A percentile compares a stretch with the other conserved stretches of the same genome.
Evolutionary conservation across 2,113 vertebrate genomes (phyloP).

Genomic region (cat (Felis catus)): F.catus_Fca126_mat1.0 CM031417.1:92240001-92240500

Average conservation of each 20-base stretch:
- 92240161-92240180: not conserved
- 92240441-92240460: not conserved
- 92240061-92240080: not conserved
- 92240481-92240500: not conserved
- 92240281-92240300: too few relatives aligned
- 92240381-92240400: too few relatives aligned
- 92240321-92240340: too few relatives aligned
- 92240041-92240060: not conserved
- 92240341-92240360: too few relatives aligned
- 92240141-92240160: not conserved
- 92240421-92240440: too few relatives aligned
- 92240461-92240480: not conserved
- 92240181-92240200: not conserved
- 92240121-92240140: not conserved
- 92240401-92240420: too few relatives aligned
- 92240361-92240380: too few relatives aligned
- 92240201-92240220: too few relatives aligned
- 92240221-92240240: too few relatives aligned
- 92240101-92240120: not conserved
- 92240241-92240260: too few relatives aligned
- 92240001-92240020: not conserved
- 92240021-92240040: not conserved
- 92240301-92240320: too few relatives aligned
- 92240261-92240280: too few relatives aligned
- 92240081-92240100: not conserved